Evolutionary conservation across 2,113 vertebrate species (phyloP), one percentile per base, ranked within the genome.

Genomic region (Pachyramphus minor): DNA sequence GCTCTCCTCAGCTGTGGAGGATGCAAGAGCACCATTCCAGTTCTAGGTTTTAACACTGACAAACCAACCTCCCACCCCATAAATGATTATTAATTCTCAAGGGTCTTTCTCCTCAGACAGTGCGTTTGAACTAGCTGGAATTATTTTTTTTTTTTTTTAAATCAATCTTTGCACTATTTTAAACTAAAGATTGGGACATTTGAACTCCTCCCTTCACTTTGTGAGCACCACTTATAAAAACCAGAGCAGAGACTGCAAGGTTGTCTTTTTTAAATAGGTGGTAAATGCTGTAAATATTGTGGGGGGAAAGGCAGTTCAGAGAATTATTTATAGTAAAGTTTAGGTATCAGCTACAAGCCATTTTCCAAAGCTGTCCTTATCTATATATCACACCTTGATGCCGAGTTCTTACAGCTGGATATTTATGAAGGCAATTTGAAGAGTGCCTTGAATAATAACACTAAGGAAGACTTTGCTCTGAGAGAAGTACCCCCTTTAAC

Each of bases 361-460:
- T 91, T 93, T 87, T 73, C n/a, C 77, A 52, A 95, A 88, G 69
- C 76, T 83, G 52, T n/a, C 91, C 49, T 78, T 71, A 71, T 30
- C 85, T 93, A 91, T 77, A 88, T 81, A 96, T 97, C 83, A 86
- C 73, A 94, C 95, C 83, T 75, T 91, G 81, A 94, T 50, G 45
- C 45, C 85, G 8, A 92, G 89, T 80, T 67, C 91, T 89, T 94
- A 59, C 60, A 81, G 78, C 81, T 52, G 60, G 68, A n/a, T 80
- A 75, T 95, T 92, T 96, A 75, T 33, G 72, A 79, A 89, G 81
- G 62, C 91, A 87, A 85, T 92, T 87, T 88, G 74, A 84, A 88
- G 66, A 81, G 63, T 74, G 42, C 66, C 68, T 85, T 74, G 74
- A 95, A 75, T 69, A 93, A 81, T 8, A 68, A 79, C 81, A 89